These are phyloP conservation scores for Ephialtes manifestator DNA, from an alignment of 2,888 invertebrate genomes.

Conservation along the genomic window DNA sequence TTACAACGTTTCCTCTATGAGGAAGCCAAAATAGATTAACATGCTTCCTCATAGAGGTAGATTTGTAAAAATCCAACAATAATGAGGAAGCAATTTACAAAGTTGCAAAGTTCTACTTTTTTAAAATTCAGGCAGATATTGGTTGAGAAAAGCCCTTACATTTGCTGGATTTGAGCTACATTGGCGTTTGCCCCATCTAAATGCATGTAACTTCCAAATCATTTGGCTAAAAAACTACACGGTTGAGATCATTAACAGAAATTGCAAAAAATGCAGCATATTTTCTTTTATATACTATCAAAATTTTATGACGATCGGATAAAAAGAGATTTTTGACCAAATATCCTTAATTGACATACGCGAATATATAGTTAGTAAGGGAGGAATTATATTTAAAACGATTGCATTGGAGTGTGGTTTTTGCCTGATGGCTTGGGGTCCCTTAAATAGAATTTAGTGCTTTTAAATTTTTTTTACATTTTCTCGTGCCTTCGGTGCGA, in stretches of 20 bases:
- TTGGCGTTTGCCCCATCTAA: neutral
- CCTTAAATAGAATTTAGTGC: no score
- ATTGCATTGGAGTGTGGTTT: no score
- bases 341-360: constrained; percentile 8
- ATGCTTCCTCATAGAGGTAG: no score
- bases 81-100: no score
- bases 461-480: no score
- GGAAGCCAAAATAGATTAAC: no score
- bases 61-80: no score
- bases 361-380: no score
- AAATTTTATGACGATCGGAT: neutral
- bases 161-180: neutral
- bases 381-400: no score
- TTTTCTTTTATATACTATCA: neutral
- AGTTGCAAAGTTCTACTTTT: neutral
- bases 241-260: neutral
- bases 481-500: no score
- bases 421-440: no score
- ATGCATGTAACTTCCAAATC: neutral
- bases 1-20: no score
- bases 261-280: neutral
- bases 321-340: neutral
- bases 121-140: neutral
- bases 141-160: neutral
- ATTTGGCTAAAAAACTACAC: neutral